phyloP scores from a whole-genome alignment of 2,113 vertebrate genomes.

The Hiodon alosoides region DNA sequence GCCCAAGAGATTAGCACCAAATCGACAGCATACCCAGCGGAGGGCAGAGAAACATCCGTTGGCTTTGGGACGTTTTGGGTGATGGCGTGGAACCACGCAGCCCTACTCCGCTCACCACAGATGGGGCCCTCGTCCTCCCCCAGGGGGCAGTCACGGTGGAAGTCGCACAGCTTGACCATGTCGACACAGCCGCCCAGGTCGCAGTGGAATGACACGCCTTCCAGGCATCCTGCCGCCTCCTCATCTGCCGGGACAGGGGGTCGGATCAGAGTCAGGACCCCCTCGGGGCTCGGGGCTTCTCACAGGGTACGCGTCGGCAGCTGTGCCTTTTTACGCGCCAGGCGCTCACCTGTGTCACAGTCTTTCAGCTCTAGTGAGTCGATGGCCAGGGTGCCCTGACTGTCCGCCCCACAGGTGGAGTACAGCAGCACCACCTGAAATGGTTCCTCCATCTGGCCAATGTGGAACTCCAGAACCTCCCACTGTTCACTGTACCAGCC shows the following conservation, averaged over 20 bases:
- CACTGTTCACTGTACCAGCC: constrained; percentile 61
- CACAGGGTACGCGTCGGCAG: background rate
- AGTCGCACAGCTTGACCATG: constrained; percentile 69
- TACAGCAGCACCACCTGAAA: constrained; percentile 76
- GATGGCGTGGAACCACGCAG: background rate
- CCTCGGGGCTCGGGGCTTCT: background rate
- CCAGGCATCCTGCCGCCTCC: constrained; percentile 39
- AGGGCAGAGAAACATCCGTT: no score
- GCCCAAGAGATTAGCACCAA: no score
- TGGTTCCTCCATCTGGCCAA: constrained; percentile 66
- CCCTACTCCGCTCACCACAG: constrained; percentile 65
- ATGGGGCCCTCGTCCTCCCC: constrained; percentile 63
- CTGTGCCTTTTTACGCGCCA: background rate
- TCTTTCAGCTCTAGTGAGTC: constrained; percentile 69
- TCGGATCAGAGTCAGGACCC: background rate
- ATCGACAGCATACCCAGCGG: no score
- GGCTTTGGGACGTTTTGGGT: no score
- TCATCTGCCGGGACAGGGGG: constrained; percentile 37
- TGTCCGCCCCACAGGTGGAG: constrained; percentile 56
- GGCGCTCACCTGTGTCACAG: constrained; percentile 64
- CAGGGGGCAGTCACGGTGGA: constrained; percentile 67
- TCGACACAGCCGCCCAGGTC: constrained; percentile 63
- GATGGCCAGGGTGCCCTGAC: constrained; percentile 55
- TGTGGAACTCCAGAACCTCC: constrained; percentile 60
- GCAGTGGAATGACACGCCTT: constrained; percentile 58